Percentiles rank a stretch among this genome's conserved stretches.
Evolutionary conservation across 2,113 vertebrate genomes (phyloP).

Genomic region (Meleagris gallopavo): DNA sequence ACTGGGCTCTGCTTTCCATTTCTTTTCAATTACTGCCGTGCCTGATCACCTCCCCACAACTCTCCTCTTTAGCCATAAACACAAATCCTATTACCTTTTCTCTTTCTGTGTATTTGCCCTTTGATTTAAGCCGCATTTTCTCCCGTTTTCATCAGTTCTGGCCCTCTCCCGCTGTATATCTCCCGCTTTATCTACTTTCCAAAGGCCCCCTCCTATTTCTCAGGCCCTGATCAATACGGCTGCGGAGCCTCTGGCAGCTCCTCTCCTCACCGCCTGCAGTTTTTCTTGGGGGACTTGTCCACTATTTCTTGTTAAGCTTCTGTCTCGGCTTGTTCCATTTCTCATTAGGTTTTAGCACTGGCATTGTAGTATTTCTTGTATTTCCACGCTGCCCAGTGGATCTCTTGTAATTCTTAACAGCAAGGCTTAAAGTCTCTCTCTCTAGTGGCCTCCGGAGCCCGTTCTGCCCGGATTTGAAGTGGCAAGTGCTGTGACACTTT

Average conservation of each 20-base stretch:
- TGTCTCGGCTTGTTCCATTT: constrained; percentile 74
- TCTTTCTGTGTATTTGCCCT: constrained; percentile 58
- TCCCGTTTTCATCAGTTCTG: constrained; percentile 65
- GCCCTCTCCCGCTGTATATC: constrained; percentile 62
- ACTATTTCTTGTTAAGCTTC: constrained; percentile 82
- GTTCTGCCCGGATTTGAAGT: not conserved
- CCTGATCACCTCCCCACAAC: not conserved
- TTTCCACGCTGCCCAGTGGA: constrained; percentile 31
- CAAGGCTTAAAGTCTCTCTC: not conserved
- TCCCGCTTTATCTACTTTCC: constrained; percentile 74
- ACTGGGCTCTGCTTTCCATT: not conserved
- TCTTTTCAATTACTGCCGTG: constrained; percentile 33
- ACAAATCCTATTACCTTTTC: constrained; percentile 72
- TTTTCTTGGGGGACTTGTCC: constrained; percentile 71
- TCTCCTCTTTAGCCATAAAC: constrained; percentile 61
- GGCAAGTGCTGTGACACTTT: not conserved
- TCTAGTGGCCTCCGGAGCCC: not conserved
- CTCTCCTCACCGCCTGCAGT: constrained; percentile 44
- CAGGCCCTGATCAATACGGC: constrained; percentile 61
- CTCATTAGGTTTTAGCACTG: constrained; percentile 76
- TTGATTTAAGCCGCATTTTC: constrained; percentile 76
- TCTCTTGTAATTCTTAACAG: constrained; percentile 70
- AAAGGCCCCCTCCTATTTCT: constrained; percentile 54
- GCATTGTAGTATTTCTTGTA: constrained; percentile 77
- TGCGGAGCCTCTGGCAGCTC: constrained; percentile 58